Conservation (phyloP, 2,113 vertebrate genomes). For the Indicator indicator region DNA sequence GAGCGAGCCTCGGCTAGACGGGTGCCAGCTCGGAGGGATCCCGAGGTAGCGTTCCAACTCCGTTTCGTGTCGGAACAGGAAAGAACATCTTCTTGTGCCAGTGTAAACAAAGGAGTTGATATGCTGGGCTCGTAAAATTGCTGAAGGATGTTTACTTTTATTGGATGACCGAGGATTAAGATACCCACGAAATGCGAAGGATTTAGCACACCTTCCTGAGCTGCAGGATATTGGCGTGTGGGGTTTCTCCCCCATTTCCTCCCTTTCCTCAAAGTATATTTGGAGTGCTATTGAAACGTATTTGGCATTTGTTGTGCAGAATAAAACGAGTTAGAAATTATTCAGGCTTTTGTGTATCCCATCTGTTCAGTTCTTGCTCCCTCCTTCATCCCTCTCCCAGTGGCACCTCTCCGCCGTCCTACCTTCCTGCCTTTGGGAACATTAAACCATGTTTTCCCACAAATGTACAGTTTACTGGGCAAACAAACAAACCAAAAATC, state of each 20-base stretch:
- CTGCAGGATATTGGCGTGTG: background rate
- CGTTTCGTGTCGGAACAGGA: background rate
- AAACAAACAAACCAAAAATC: too few species aligned
- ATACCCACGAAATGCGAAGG: background rate
- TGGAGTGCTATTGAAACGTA: background rate
- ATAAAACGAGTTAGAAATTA: background rate
- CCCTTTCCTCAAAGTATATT: background rate
- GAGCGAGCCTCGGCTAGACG: rapidly evolving
- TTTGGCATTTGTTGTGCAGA: background rate
- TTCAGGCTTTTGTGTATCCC: background rate
- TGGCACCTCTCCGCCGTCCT: background rate
- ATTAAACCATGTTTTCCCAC: background rate
- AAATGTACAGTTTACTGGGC: background rate
- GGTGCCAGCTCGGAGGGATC: background rate
- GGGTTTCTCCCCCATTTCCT: background rate
- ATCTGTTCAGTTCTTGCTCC: background rate
- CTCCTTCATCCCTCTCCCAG: background rate
- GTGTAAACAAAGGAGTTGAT: conserved; percentile 44
- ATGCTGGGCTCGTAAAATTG: background rate
- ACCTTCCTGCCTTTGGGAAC: background rate
- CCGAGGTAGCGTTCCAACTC: background rate
- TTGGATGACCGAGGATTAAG: conserved; percentile 7
- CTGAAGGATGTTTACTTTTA: conserved; percentile 1
- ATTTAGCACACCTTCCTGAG: background rate
- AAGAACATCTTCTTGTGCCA: conserved; percentile 10